phyloP scores from a whole-genome alignment of 2,888 invertebrate species.

The Drosophila nr. perissopoda region DNA sequence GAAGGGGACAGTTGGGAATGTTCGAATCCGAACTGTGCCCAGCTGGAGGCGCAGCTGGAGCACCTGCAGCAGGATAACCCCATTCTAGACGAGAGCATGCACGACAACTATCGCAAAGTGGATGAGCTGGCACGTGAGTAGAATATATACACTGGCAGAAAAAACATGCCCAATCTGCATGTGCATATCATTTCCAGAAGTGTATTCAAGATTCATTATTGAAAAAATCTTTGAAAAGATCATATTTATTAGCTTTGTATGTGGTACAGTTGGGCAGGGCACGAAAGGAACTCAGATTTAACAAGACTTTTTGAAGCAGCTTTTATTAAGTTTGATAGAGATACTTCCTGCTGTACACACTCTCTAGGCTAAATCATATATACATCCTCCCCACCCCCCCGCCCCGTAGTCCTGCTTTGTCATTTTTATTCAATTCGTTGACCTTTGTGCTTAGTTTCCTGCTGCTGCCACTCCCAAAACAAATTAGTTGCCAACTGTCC shows the following conservation, averaged over 20 bases:
- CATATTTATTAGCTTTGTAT: neutral
- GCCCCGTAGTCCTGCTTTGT: neutral
- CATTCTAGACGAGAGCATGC: no score
- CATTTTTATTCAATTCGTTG: conserved; percentile 66
- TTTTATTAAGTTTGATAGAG: neutral
- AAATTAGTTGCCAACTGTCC: conserved; percentile 79
- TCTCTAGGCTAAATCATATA: neutral
- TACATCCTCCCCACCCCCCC: neutral
- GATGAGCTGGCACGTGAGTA: no score
- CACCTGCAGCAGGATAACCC: neutral
- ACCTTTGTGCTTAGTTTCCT: conserved; percentile 38
- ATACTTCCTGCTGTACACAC: neutral
- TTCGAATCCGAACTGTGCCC: conserved; percentile 31
- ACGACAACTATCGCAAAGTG: no score
- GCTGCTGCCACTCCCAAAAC: conserved; percentile 53
- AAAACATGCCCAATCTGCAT: no score
- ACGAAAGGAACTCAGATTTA: neutral
- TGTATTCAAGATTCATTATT: neutral
- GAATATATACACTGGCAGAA: no score
- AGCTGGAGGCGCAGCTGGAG: conserved; percentile 43
- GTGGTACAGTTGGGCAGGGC: neutral
- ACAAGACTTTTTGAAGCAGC: neutral
- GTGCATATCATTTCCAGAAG: no score
- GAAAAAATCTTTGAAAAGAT: neutral
- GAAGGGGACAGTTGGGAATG: neutral